phyloP scores from a whole-genome alignment of 1,140 invertebrate genomes.

The Drosophila erecta region DNA sequence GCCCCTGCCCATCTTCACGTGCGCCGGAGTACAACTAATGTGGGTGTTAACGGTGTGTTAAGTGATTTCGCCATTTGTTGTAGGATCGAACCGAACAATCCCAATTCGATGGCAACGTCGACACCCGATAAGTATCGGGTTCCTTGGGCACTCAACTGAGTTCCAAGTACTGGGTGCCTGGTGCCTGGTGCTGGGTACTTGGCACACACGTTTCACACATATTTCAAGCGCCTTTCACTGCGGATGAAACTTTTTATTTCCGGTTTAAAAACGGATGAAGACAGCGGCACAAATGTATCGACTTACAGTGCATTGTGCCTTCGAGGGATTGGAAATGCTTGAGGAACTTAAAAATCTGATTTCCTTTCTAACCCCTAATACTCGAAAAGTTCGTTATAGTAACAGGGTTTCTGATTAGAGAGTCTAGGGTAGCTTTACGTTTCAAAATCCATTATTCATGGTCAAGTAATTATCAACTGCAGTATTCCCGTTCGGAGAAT shows the following conservation, averaged over 20 bases:
- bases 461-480: too few species aligned
- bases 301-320: constrained; percentile 25
- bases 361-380: constrained; percentile 20
- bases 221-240: constrained; percentile 60
- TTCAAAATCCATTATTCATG: too few species aligned
- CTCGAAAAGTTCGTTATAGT: not conserved
- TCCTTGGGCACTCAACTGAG: constrained; percentile 11
- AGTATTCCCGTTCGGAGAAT: too few species aligned
- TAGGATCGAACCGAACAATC: constrained; percentile 62
- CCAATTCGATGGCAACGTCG: constrained; percentile 19
- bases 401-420: too few species aligned
- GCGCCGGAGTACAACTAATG: constrained; percentile 80
- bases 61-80: constrained; percentile 78
- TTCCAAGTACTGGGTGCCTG: too few species aligned
- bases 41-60: constrained; percentile 82
- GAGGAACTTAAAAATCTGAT: constrained; percentile 15
- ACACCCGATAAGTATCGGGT: constrained; percentile 70
- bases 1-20: constrained; percentile 36
- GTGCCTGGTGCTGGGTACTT: not conserved
- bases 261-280: constrained; percentile 66
- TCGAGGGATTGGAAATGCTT: not conserved
- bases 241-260: constrained; percentile 62
- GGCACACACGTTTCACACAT: constrained; percentile 78
- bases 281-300: constrained; percentile 32
- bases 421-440: too few species aligned